Conservation (phyloP, 2,113 vertebrate genomes). For the Myiopsitta monachus region DNA sequence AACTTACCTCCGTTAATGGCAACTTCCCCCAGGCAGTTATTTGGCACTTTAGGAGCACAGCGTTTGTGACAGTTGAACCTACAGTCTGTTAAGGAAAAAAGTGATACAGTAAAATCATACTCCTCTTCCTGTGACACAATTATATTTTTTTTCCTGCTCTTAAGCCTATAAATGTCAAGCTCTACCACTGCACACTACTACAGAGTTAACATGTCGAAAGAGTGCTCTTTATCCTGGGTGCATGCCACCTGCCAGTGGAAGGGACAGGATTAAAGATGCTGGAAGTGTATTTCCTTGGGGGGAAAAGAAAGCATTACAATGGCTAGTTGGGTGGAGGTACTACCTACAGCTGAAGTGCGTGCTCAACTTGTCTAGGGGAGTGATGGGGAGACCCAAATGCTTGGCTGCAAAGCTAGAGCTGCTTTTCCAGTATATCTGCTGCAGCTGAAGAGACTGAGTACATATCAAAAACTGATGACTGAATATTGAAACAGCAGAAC, state of each 20-base stretch:
- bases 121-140: not conserved
- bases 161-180: not conserved
- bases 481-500: not conserved
- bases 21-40: conserved; percentile 96
- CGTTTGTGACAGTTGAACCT: conserved; percentile 98
- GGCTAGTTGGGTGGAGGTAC: not conserved
- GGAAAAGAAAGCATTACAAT: not conserved
- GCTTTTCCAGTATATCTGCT: not conserved
- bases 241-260: not conserved
- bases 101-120: not conserved
- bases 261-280: not conserved
- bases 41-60: conserved; percentile 93
- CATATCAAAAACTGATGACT: not conserved
- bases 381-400: not conserved
- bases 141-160: not conserved
- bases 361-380: not conserved
- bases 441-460: not conserved
- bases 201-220: not conserved
- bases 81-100: conserved; percentile 81
- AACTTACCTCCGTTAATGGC: conserved; percentile 90
- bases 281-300: not conserved
- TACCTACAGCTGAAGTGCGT: not conserved
- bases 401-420: not conserved
- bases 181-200: not conserved
- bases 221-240: not conserved